phyloP scores from a whole-genome alignment of 1,140 invertebrate genomes.

The Steinernema feltiae region DNA sequence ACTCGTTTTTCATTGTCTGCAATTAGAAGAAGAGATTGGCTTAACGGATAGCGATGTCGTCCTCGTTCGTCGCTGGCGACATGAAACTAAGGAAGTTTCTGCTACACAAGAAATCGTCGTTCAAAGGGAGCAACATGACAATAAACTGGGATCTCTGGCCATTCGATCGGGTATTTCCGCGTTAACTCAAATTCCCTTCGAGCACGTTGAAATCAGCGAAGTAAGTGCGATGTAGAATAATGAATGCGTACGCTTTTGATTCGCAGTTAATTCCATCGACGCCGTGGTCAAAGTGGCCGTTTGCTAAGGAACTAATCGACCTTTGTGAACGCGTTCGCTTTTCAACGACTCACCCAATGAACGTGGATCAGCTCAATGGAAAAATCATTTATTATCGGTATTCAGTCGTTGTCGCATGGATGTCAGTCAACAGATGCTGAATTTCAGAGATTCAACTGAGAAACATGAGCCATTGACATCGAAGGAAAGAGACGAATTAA shows the following conservation, averaged over 20 bases:
- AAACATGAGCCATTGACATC: constrained; percentile 20
- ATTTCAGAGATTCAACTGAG: constrained; percentile 26
- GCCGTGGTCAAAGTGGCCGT: constrained; percentile 61
- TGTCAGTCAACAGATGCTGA: background rate
- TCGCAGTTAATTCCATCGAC: too few species aligned
- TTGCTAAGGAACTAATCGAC: constrained; percentile 27
- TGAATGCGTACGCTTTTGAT: too few species aligned
- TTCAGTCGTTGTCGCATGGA: background rate
- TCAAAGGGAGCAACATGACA: constrained; percentile 11
- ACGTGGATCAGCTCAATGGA: background rate
- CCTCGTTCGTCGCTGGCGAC: constrained; percentile 57
- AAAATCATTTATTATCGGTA: background rate
- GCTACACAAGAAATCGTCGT: constrained; percentile 38
- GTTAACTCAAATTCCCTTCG: constrained; percentile 23
- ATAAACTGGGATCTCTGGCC: background rate
- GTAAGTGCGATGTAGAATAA: constrained; percentile 43
- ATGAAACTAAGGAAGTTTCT: constrained; percentile 54
- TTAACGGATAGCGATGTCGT: constrained; percentile 27
- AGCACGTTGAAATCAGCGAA: constrained; percentile 19
- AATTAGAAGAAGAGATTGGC: constrained; percentile 4
- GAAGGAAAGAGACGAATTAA: constrained; percentile 30
- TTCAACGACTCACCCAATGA: background rate
- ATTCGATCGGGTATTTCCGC: constrained; percentile 18
- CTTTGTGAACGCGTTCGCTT: constrained; percentile 14
- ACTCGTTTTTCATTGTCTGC: background rate